Conservation (phyloP, 92 coral and sea anemone genomes). For the Pocillopora meandrina region DNA sequence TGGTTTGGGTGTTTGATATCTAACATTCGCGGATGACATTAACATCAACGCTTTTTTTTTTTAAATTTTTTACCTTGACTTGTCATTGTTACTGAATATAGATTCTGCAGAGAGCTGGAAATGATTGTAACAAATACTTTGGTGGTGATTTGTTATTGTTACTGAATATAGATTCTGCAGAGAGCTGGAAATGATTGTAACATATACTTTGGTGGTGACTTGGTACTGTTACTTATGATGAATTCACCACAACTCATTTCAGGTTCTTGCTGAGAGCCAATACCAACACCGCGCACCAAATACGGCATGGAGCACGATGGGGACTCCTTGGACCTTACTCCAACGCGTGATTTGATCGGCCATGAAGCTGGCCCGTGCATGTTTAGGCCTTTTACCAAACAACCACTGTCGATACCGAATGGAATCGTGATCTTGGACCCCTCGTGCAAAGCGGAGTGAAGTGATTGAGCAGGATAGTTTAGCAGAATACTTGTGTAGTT, state of each 20-base stretch:
- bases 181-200: background rate
- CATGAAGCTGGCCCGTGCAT: background rate
- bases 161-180: conserved; percentile 10
- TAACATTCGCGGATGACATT: too few species aligned
- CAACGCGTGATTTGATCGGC: background rate
- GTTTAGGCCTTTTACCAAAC: conserved; percentile 4
- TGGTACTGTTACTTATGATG: too few species aligned
- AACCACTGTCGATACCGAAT: background rate
- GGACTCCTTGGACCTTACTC: background rate
- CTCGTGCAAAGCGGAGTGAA: background rate
- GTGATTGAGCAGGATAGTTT: background rate
- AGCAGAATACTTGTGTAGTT: background rate
- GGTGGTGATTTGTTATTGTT: too few species aligned
- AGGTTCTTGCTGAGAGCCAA: background rate
- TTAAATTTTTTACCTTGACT: too few species aligned
- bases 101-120: background rate
- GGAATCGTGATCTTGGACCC: background rate
- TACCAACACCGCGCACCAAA: conserved; percentile 14
- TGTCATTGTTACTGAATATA: background rate
- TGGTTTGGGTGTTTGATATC: too few species aligned
- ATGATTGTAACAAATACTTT: too few species aligned
- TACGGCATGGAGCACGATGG: background rate
- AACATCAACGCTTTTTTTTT: too few species aligned
- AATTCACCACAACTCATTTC: conserved; percentile 1
- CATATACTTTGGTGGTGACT: too few species aligned